Evolutionary conservation across 2,888 invertebrate genomes (phyloP).

Genomic region (Ptychoptera contaminata): DNA sequence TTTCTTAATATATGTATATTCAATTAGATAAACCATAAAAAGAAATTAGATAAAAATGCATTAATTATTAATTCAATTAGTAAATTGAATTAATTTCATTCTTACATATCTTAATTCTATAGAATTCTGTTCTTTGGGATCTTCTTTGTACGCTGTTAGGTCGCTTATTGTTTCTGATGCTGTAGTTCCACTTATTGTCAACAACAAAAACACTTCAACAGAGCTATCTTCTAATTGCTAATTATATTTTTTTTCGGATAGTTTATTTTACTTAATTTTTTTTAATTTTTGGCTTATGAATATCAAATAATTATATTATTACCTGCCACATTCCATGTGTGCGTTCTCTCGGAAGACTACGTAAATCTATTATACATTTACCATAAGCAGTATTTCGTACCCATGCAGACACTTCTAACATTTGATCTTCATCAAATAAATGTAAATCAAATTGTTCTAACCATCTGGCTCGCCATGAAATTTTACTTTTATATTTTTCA

Average conservation of each 20-base stretch:
- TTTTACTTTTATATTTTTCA: constrained; percentile 95
- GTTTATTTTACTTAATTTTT: too few species aligned
- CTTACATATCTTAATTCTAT: constrained; percentile 33
- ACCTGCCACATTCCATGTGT: constrained; percentile 76
- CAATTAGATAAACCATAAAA: too few species aligned
- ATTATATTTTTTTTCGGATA: not conserved
- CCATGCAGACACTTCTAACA: constrained; percentile 83
- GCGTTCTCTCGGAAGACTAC: constrained; percentile 67
- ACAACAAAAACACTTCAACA: constrained; percentile 65
- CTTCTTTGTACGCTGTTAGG: constrained; percentile 69
- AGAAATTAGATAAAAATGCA: too few species aligned
- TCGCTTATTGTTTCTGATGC: constrained; percentile 88
- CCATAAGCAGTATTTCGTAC: constrained; percentile 27
- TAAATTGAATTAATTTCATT: not conserved
- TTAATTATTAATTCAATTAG: too few species aligned
- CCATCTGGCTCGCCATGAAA: constrained; percentile 79
- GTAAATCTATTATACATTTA: constrained; percentile 75
- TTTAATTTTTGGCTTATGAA: too few species aligned
- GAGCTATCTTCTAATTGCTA: constrained; percentile 73
- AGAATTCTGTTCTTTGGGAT: constrained; percentile 49
- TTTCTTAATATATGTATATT: constrained; percentile 14
- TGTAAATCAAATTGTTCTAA: constrained; percentile 95
- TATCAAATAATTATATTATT: not conserved
- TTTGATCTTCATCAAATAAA: constrained; percentile 85
- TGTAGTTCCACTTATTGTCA: constrained; percentile 91